phyloP scores from a whole-genome alignment of 2,113 vertebrate genomes.

The Petromus typicus region DNA sequence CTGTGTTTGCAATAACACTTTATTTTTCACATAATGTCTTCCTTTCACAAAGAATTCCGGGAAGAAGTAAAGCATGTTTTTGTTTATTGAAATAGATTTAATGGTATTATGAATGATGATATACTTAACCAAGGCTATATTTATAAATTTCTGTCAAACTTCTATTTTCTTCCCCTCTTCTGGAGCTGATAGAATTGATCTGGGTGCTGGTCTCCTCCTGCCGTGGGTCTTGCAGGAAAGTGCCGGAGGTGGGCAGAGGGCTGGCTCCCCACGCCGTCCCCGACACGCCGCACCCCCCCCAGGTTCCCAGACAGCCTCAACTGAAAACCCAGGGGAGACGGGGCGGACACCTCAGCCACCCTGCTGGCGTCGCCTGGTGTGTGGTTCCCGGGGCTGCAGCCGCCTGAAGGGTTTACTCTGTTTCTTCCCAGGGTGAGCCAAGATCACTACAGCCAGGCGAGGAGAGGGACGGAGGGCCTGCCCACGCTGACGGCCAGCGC shows the following conservation, averaged over 20 bases:
- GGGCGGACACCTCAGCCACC: too few species aligned
- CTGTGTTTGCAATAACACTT: constrained; percentile 94
- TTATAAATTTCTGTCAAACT: constrained; percentile 89
- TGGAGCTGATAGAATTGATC: constrained; percentile 30
- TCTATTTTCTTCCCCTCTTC: constrained; percentile 77
- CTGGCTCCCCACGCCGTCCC: not conserved
- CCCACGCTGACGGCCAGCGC: too few species aligned
- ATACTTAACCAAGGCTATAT: constrained; percentile 85
- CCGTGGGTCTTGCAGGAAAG: not conserved
- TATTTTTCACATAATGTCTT: constrained; percentile 96
- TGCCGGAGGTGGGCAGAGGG: not conserved
- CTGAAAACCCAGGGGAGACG: too few species aligned
- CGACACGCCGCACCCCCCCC: too few species aligned
- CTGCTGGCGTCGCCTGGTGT: too few species aligned
- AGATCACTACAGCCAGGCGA: too few species aligned
- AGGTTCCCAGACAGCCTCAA: too few species aligned
- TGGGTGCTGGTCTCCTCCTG: not conserved
- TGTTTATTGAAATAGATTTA: constrained; percentile 91
- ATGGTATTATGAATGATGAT: constrained; percentile 89
- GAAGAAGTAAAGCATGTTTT: constrained; percentile 89
- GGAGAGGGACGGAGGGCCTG: too few species aligned
- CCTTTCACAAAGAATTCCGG: constrained; percentile 89
- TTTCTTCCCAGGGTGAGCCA: too few species aligned
- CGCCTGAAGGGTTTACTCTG: too few species aligned
- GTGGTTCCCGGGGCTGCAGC: too few species aligned